Percentiles rank a stretch among this genome's conserved stretches.
These are phyloP conservation scores for Oikopleura albicans DNA, from an alignment of 23 tunicate species.

Conservation along the genomic window DNA sequence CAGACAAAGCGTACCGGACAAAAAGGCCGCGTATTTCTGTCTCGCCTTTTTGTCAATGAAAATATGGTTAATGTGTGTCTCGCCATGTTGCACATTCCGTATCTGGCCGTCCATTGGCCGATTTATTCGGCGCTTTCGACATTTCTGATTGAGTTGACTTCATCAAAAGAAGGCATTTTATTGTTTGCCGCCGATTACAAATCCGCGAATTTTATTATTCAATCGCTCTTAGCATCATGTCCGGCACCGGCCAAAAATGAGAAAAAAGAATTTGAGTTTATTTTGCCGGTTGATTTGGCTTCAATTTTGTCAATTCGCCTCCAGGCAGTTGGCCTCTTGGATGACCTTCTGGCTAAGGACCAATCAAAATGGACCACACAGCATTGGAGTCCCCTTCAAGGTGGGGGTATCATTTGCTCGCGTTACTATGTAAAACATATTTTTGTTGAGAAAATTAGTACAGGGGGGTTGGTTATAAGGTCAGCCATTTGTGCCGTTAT, in stretches of 20 bases:
- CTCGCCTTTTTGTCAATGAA: not conserved
- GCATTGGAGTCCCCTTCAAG: not conserved
- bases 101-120: not conserved
- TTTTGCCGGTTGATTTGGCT: not conserved
- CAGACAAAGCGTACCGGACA: not conserved
- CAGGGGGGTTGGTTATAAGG: too few species aligned
- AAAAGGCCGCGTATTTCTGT: not conserved
- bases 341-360: not conserved
- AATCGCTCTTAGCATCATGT: not conserved
- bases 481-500: too few species aligned
- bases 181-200: not conserved
- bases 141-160: not conserved
- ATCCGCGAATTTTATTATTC: not conserved
- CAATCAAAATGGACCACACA: not conserved
- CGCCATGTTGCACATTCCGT: not conserved
- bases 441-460: too few species aligned
- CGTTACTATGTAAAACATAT: too few species aligned
- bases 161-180: conserved; percentile 2
- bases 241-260: not conserved
- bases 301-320: not conserved
- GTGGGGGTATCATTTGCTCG: not conserved
- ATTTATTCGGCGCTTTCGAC: not conserved
- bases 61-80: not conserved
- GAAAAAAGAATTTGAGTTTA: not conserved
- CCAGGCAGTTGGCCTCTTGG: conserved; percentile 2